Base-by-base conservation (phyloP, 2,113 vertebrate genomes). In the Leucopsar rothschildi region DNA sequence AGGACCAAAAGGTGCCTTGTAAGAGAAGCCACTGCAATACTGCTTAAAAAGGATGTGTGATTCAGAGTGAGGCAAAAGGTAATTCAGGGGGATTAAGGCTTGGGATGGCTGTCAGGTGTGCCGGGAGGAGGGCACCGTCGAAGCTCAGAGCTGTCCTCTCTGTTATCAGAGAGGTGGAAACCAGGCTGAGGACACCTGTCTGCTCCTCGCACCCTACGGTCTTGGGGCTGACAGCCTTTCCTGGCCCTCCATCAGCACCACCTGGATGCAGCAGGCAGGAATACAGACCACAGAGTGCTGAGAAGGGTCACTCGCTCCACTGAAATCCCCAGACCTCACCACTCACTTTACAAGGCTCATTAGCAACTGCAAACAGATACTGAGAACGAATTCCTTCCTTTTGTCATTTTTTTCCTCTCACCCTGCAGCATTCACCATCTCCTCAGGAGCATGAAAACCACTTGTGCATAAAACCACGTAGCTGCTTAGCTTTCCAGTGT, bases 181-280 rank as follows among this genome's bases (percentile, higher is more conserved):
- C 10, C 35, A 55, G 33, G 70, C n/a, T 44, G 37, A 39, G 63
- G 57, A 37, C 1, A 1, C 27, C 21, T 4, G 0, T 11, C 55
- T 69, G 45, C 77, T 52, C 13, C 45, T 5, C 0, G 0, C 4
- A 35, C 3, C 17, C 18, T 40, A 2, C 0, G 2, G 47, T 42
- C 24, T 37, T 1, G 5, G 33, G 28, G 31, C 28, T 20, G 37
- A 31, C 52, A 37, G 39, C 15, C 24, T 18, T 60, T 28, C 50
- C 39, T 44, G 40, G 49, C 7, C 28, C 16, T 27, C 0, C 0
- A 1, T 7, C 18, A n/a, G 60, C 64, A 55, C 21, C 4, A 6
- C 69, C 5, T 9, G 59, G 40, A 13, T 1, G 4, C 22, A n/a
- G 19, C 31, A 6, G 5, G 10, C 16, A 28, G 47, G 25, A 85